Percentiles rank a stretch among this genome's conserved stretches.
Conservation (phyloP, 2,888 invertebrate species). For the Mesoligia furuncula region DNA sequence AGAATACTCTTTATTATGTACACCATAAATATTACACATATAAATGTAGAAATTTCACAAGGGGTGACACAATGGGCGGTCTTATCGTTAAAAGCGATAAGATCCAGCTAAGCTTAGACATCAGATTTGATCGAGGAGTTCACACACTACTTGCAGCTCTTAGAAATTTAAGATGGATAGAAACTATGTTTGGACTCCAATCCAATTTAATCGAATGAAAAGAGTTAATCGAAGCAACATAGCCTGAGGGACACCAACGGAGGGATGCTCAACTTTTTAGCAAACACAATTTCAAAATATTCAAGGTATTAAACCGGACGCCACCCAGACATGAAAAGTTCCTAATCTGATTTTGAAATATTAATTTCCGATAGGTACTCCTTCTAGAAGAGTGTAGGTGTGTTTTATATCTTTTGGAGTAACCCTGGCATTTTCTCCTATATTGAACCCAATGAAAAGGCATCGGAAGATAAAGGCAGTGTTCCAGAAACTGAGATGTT, state of each 20-base stretch:
- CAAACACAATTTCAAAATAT: slow-evolving; percentile 46
- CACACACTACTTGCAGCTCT: background rate
- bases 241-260: slow-evolving; percentile 5
- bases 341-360: slow-evolving; percentile 39
- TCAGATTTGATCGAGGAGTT: background rate
- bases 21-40: too few relatives aligned
- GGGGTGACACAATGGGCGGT: too few relatives aligned
- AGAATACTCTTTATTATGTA: too few relatives aligned
- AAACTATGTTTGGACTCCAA: background rate
- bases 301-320: slow-evolving; percentile 45
- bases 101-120: background rate
- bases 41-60: too few relatives aligned
- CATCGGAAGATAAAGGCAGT: slow-evolving; percentile 49
- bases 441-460: slow-evolving; percentile 59
- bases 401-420: slow-evolving; percentile 27
- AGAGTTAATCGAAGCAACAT: background rate
- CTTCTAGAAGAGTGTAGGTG: slow-evolving; percentile 44
- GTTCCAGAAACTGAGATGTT: slow-evolving; percentile 45
- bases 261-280: slow-evolving; percentile 31
- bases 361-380: slow-evolving; percentile 22
- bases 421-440: slow-evolving; percentile 49
- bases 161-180: background rate
- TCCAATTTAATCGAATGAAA: background rate
- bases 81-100: background rate
- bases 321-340: slow-evolving; percentile 45